Evolutionary conservation across 37 sponge, comb jelly and placozoan genomes (phyloP), one percentile per base, ranked within the genome.

Genomic region (Aplysina aerophoba): DNA sequence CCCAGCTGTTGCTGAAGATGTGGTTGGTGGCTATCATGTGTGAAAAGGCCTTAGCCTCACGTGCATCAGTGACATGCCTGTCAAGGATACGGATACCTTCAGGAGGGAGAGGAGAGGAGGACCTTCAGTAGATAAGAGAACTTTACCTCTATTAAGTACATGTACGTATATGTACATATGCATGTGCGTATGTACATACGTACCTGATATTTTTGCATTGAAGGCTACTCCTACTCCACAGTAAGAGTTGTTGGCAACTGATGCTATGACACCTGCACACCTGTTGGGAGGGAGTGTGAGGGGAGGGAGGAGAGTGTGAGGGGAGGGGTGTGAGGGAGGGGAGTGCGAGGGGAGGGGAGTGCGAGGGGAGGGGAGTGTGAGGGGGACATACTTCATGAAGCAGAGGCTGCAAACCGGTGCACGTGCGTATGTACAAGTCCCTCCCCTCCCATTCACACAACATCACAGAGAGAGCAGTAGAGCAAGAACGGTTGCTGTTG

Each of bases 181-280:
- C 69, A 67, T 22, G 27, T 40, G 35, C 75, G 35, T 40, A 73
- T 37, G 40, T 55, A 81, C 31, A 25, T 24, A 56, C 60, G 33
- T 53, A 84, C 85, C 85, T 30, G 89, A 82, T 36, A 94, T 86
- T 17, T 41, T 39, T 0, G 90, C 89, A 38, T 84, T 82, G 37
- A 82, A 90, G 22, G 95, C 95, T 83, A 94, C 88, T 28, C 95
- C 95, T 62, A 94, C 85, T 63, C 85, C 95, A 80, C 95, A 94
- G 33, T 89, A 37, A 0, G 38, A 60, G 65, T 94, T 89, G 66
- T 94, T 88, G 60, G 92, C 84, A 4, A 79, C 86, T 20, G 90
- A 87, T 21, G 92, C 90, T 34, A 94, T 91, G 37, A 90, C 73
- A 39, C 95, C 95, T 22, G 89, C 95, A 89, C 95, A 94, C 24